Evolutionary conservation across 2,797 vertebrate species (phyloP).

Genomic region (Halcyon smyrnensis): DNA sequence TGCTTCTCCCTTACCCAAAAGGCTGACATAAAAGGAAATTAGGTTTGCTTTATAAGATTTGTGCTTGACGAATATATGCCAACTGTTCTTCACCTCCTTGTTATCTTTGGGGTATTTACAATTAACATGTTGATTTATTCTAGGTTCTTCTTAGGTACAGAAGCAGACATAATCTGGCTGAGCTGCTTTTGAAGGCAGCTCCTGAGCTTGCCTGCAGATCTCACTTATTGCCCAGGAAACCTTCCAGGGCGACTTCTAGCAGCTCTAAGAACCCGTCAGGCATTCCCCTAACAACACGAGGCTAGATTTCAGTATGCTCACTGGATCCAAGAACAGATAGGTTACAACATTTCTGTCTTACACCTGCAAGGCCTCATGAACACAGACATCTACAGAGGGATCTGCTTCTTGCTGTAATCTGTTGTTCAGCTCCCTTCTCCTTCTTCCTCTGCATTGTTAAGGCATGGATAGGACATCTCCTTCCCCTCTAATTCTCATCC

Average conservation of each 20-base stretch:
- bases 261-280: neutral
- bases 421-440: neutral
- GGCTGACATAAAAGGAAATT: constrained; percentile 46
- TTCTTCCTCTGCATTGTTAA: neutral
- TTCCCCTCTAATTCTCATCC: neutral
- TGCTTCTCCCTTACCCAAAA: neutral
- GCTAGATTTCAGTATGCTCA: neutral
- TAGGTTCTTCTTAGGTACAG: neutral
- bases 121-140: constrained; percentile 36
- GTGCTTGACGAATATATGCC: constrained; percentile 29
- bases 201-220: neutral
- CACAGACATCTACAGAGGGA: neutral
- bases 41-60: constrained; percentile 56
- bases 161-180: neutral
- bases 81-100: constrained; percentile 30
- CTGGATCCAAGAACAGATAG: neutral
- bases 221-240: neutral
- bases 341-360: neutral
- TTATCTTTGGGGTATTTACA: constrained; percentile 40
- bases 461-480: neutral
- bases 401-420: neutral
- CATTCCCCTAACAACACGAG: fast-evolving
- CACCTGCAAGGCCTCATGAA: neutral
- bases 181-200: neutral
- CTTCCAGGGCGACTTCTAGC: neutral